Evolutionary conservation across 2,797 vertebrate species (phyloP).

Genomic region (Bradypus variegatus): DNA sequence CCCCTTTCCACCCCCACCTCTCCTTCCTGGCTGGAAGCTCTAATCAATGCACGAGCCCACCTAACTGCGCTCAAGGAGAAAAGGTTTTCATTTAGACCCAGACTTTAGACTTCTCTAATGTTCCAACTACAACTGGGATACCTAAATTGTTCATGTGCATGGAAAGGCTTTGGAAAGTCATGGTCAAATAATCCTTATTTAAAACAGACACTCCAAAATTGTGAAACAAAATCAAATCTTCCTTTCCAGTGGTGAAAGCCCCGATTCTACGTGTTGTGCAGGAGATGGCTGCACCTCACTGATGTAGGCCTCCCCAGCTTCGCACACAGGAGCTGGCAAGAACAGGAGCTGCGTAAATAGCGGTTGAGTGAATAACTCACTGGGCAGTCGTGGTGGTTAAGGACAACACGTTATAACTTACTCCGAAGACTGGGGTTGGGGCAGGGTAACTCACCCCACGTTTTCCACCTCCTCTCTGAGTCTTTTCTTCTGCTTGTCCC

Average conservation of each 20-base stretch:
- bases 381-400: fast-evolving
- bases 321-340: too few species aligned
- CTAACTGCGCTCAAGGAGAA: not conserved
- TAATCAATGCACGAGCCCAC: not conserved
- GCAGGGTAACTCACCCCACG: fast-evolving
- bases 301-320: too few species aligned
- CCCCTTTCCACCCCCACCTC: not conserved
- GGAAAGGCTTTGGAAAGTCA: not conserved
- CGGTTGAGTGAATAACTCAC: not conserved
- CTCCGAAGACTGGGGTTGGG: fast-evolving
- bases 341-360: fast-evolving
- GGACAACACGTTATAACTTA: not conserved
- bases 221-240: not conserved
- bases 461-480: too few species aligned
- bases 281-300: not conserved
- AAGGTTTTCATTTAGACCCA: not conserved
- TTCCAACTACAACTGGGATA: not conserved
- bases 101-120: not conserved
- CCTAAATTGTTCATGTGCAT: not conserved
- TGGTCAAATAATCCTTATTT: not conserved
- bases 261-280: not conserved
- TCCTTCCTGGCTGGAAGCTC: not conserved
- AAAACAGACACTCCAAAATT: not conserved
- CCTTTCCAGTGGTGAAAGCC: not conserved
- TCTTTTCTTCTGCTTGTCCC: fast-evolving